These are phyloP conservation scores for Pionites leucogaster DNA, from an alignment of 2,113 vertebrate species.

Conservation along the genomic window DNA sequence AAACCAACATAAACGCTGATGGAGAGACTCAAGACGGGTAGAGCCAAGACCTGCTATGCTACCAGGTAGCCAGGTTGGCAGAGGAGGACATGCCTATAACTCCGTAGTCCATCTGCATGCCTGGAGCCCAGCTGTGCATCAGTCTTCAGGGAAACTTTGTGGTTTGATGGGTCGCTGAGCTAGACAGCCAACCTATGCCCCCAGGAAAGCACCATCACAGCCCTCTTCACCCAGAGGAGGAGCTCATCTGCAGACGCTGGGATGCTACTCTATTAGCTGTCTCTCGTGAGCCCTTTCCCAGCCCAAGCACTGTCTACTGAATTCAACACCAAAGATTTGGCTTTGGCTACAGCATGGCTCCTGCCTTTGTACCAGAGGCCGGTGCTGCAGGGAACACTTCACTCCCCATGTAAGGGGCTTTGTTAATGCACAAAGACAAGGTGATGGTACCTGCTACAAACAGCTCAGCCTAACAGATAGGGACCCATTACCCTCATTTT, in stretches of 20 bases:
- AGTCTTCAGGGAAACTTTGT: background rate
- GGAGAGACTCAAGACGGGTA: background rate
- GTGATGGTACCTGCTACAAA: background rate
- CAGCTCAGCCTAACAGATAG: background rate
- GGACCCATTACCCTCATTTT: background rate
- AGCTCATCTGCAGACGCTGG: rapidly evolving
- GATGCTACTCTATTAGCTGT: background rate
- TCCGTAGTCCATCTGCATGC: background rate
- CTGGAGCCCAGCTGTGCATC: background rate
- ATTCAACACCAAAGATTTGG: background rate
- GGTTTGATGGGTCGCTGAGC: background rate
- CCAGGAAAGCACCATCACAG: background rate
- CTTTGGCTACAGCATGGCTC: rapidly evolving
- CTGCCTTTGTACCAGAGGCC: background rate
- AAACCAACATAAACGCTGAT: background rate
- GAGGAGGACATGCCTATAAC: background rate
- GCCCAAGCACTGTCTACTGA: background rate
- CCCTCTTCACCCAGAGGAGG: background rate
- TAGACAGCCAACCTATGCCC: background rate
- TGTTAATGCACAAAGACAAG: background rate
- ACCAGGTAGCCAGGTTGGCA: background rate
- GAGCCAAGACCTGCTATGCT: background rate
- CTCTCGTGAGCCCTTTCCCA: background rate
- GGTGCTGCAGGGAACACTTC: background rate
- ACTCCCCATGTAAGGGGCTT: background rate